These are phyloP conservation scores for Odontesthes bonariensis DNA, from an alignment of 2,113 vertebrate species.

Conservation along the genomic window DNA sequence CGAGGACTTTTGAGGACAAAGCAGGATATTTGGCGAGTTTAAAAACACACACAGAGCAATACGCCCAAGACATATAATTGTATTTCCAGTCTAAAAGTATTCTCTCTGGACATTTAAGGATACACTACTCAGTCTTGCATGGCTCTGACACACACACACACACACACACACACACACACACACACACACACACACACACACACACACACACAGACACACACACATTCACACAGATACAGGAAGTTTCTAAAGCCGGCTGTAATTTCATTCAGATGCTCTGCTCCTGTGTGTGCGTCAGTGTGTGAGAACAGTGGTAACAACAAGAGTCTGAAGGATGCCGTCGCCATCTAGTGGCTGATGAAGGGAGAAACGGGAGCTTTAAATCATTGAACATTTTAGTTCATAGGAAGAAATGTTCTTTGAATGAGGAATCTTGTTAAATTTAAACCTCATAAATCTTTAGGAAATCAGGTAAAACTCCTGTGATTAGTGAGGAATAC, in stretches of 20 bases:
- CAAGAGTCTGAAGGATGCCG: background rate
- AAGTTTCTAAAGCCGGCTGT: constrained; percentile 43
- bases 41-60: constrained; percentile 6
- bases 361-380: background rate
- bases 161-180: constrained; percentile 17
- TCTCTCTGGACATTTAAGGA: constrained; percentile 13
- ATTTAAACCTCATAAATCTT: background rate
- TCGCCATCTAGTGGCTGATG: constrained; percentile 42
- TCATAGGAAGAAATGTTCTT: background rate
- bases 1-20: background rate
- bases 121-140: constrained; percentile 25
- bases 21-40: background rate
- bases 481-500: background rate
- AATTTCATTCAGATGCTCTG: constrained; percentile 56
- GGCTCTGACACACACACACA: constrained; percentile 35
- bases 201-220: constrained; percentile 1
- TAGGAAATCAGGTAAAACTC: background rate
- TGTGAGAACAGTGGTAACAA: background rate
- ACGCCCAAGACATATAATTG: constrained; percentile 14
- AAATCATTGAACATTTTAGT: background rate
- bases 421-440: too few relatives aligned
- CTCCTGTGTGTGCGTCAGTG: background rate
- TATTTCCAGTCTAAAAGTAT: constrained; percentile 43
- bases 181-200: constrained; percentile 23
- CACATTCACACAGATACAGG: constrained; percentile 26